Evolutionary conservation across 2,113 vertebrate species (phyloP).

Genomic region (Embiotoca jacksoni): DNA sequence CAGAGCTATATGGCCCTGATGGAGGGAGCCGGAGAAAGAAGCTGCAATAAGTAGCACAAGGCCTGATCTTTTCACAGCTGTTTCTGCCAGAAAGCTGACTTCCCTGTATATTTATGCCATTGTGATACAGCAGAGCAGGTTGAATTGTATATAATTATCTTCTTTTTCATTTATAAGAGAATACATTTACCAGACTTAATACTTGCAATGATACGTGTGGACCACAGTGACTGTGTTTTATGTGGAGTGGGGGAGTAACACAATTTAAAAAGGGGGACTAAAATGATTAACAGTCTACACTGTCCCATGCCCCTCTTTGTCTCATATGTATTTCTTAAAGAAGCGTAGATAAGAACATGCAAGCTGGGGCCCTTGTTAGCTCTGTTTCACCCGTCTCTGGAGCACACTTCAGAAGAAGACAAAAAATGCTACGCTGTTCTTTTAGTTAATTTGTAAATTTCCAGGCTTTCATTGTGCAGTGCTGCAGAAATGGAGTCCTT

Average conservation of each 20-base stretch:
- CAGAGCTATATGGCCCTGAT: constrained; percentile 81
- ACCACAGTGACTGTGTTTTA: constrained; percentile 26
- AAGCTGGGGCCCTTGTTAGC: constrained; percentile 53
- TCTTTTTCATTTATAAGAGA: constrained; percentile 20
- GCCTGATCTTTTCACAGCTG: constrained; percentile 23
- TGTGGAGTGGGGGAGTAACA: constrained; percentile 22
- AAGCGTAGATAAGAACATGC: constrained; percentile 47
- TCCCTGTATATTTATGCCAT: constrained; percentile 5
- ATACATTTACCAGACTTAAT: background rate
- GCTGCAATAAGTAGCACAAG: constrained; percentile 57
- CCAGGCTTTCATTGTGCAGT: constrained; percentile 39
- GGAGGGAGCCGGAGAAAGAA: constrained; percentile 74
- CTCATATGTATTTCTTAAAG: constrained; percentile 51
- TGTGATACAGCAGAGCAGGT: constrained; percentile 2
- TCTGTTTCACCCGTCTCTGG: constrained; percentile 54
- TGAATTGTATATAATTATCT: constrained; percentile 21
- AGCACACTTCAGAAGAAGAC: constrained; percentile 63
- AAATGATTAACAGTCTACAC: constrained; percentile 43
- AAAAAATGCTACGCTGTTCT: constrained; percentile 49
- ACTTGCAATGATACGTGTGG: constrained; percentile 9
- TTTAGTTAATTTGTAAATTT: constrained; percentile 73
- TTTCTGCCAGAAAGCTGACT: constrained; percentile 36
- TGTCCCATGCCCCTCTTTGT: constrained; percentile 43
- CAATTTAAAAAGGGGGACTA: constrained; percentile 26
- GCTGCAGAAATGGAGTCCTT: constrained; percentile 43